These are phyloP conservation scores for Eleginops maclovinus DNA, from an alignment of 2,113 vertebrate species.

Conservation along the genomic window DNA sequence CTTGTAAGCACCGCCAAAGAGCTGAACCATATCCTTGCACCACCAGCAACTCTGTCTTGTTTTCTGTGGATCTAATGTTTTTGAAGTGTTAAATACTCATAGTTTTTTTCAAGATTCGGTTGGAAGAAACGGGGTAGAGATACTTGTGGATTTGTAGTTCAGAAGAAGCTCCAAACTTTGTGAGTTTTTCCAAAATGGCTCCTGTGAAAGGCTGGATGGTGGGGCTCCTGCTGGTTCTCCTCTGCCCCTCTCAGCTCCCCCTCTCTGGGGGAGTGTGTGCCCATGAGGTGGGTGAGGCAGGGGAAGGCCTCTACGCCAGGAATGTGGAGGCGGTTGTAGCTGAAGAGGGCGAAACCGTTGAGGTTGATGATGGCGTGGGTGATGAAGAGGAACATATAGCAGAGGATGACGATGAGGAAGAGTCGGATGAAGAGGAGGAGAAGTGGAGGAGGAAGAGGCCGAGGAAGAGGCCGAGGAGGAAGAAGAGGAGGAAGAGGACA, in stretches of 20 bases:
- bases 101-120: neutral
- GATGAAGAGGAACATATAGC: constrained; percentile 32
- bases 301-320: constrained; percentile 23
- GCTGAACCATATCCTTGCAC: neutral
- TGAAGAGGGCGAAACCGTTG: constrained; percentile 26
- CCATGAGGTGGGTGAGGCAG: constrained; percentile 47
- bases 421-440: constrained; percentile 2
- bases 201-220: constrained; percentile 54
- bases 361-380: neutral
- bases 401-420: constrained; percentile 3
- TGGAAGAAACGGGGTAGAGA: neutral
- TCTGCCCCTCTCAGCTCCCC: constrained; percentile 61
- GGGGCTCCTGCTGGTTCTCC: constrained; percentile 69
- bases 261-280: constrained; percentile 36
- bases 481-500: neutral
- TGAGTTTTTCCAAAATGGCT: constrained; percentile 63
- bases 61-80: constrained; percentile 22
- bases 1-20: constrained; percentile 12
- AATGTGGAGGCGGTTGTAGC: constrained; percentile 29
- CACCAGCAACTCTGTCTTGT: neutral
- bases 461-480: constrained; percentile 6
- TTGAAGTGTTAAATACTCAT: neutral
- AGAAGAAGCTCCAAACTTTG: neutral
- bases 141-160: neutral
- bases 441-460: neutral